Conservation (phyloP, 1,140 invertebrate genomes). For the Drosophila asahinai region DNA sequence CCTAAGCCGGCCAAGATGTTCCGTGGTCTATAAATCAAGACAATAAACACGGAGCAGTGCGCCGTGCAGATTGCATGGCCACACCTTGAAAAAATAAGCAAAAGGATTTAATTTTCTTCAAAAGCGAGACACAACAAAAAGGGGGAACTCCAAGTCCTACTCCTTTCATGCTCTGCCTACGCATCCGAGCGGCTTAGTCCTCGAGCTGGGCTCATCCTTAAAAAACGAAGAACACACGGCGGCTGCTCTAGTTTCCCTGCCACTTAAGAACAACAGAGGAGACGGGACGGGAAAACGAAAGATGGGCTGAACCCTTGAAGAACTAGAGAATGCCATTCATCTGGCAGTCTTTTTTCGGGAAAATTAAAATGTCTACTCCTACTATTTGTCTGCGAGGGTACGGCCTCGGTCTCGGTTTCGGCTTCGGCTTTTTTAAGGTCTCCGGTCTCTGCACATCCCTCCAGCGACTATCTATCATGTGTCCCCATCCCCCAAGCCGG, state of each 20-base stretch:
- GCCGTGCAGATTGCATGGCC: conserved; percentile 64
- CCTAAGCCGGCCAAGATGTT: conserved; percentile 60
- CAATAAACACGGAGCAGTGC: conserved; percentile 51
- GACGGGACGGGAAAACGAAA: conserved; percentile 1
- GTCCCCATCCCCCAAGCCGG: conserved; percentile 34
- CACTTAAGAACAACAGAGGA: conserved; percentile 34
- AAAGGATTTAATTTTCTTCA: conserved; percentile 74
- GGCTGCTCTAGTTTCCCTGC: conserved; percentile 63
- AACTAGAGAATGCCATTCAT: conserved; percentile 49
- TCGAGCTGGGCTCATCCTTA: conserved; percentile 35
- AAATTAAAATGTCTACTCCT: conserved; percentile 82
- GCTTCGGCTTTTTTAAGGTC: conserved; percentile 56
- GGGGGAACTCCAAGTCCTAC: conserved; percentile 51
- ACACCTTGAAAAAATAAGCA: conserved; percentile 83
- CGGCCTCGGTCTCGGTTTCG: conserved; percentile 27
- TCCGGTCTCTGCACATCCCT: conserved; percentile 21
- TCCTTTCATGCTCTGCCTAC: conserved; percentile 73
- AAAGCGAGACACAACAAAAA: conserved; percentile 30
- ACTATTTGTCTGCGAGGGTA: conserved; percentile 69
- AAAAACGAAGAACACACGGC: conserved; percentile 31
- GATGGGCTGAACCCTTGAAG: conserved; percentile 37
- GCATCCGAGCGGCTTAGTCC: conserved; percentile 63
- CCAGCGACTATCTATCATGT: conserved; percentile 68
- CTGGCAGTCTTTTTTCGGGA: conserved; percentile 69
- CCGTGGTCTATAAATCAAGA: conserved; percentile 61